phyloP scores from a whole-genome alignment of 2,888 invertebrate genomes.

The Hyposoter didymator region DNA sequence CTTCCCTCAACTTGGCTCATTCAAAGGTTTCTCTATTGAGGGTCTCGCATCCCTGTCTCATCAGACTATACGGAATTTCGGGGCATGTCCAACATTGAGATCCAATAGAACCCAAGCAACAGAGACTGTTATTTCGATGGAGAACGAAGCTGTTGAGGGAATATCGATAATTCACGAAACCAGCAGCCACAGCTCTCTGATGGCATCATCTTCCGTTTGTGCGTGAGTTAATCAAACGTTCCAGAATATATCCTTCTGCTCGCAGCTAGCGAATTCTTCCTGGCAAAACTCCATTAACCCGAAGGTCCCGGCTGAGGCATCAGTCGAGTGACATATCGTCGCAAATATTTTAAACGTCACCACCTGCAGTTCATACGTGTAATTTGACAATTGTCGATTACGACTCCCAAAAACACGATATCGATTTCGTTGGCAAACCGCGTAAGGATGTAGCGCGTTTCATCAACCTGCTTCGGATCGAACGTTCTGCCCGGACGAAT shows the following conservation, averaged over 20 bases:
- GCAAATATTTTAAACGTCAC: not conserved
- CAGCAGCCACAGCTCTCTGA: not conserved
- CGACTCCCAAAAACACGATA: not conserved
- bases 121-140: not conserved
- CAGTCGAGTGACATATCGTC: not conserved
- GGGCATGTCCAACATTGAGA: slow-evolving; percentile 26
- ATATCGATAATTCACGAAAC: slow-evolving; percentile 13
- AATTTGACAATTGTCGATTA: not conserved
- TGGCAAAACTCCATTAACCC: not conserved
- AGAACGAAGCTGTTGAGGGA: not conserved
- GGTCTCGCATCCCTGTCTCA: slow-evolving; percentile 1
- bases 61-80: slow-evolving; percentile 21
- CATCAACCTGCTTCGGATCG: not conserved
- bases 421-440: not conserved
- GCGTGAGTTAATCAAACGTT: not conserved
- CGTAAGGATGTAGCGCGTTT: not conserved
- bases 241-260: not conserved
- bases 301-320: not conserved
- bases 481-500: not conserved
- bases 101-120: slow-evolving; percentile 32
- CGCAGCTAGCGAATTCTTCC: not conserved
- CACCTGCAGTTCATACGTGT: not conserved
- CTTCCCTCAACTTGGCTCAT: not conserved
- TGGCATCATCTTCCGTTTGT: slow-evolving; percentile 5
- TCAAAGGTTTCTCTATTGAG: slow-evolving; percentile 38